phyloP scores from a whole-genome alignment of 2,888 invertebrate species.

The Pachydiplax longipennis region DNA sequence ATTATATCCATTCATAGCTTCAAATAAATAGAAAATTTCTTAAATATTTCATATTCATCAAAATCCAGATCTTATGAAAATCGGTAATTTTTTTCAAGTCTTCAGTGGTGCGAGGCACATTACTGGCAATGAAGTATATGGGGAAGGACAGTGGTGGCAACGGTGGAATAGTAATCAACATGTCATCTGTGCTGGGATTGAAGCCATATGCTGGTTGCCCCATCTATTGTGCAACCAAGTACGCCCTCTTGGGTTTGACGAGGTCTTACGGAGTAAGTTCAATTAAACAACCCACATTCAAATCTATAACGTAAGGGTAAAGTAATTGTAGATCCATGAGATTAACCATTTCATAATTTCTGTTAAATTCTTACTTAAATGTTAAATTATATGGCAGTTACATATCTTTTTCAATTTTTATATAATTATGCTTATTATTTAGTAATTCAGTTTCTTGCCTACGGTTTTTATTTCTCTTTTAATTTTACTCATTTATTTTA shows the following conservation, averaged over 20 bases:
- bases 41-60: neutral
- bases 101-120: constrained; percentile 61
- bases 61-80: neutral
- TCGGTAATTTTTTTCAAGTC: constrained; percentile 55
- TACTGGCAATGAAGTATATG: constrained; percentile 68
- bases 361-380: neutral
- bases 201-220: constrained; percentile 63
- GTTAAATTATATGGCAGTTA: too few relatives aligned
- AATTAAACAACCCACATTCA: neutral
- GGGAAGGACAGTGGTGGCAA: constrained; percentile 68
- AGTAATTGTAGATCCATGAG: neutral
- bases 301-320: too few relatives aligned
- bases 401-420: too few relatives aligned
- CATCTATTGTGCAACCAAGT: constrained; percentile 68
- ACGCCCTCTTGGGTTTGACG: constrained; percentile 64
- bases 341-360: neutral
- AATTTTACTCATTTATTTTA: too few relatives aligned
- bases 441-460: too few relatives aligned
- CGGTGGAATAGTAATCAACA: constrained; percentile 68
- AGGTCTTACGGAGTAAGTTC: constrained; percentile 60
- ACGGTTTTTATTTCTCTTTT: too few relatives aligned
- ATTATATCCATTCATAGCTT: too few relatives aligned
- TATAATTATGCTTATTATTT: too few relatives aligned
- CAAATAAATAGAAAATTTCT: too few relatives aligned
- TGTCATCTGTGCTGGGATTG: constrained; percentile 68